Percentiles rank a stretch among this genome's conserved stretches.
phyloP scores from a whole-genome alignment of 2,888 invertebrate species.

The Watsonalla cultraria region DNA sequence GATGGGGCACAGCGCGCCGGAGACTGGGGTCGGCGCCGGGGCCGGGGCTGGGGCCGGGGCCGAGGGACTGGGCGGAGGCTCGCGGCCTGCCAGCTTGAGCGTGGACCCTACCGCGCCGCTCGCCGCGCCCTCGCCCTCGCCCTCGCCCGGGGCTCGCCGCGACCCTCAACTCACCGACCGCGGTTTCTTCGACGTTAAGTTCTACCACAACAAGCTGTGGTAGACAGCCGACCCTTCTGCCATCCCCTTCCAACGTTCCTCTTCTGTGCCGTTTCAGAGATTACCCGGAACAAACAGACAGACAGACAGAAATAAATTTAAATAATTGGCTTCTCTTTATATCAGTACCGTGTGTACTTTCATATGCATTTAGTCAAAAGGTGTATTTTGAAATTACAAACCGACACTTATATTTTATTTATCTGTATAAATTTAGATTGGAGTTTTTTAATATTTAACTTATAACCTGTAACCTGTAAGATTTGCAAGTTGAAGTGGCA shows the following conservation, averaged over 20 bases:
- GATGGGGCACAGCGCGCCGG: slow-evolving; percentile 3
- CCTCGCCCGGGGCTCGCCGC: slow-evolving; percentile 26
- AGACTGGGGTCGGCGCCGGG: slow-evolving; percentile 6
- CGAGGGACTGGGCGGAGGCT: slow-evolving; percentile 15
- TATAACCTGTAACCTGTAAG: no score
- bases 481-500: no score
- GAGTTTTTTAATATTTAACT: no score
- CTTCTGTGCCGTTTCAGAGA: neutral
- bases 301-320: no score
- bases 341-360: no score
- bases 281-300: no score
- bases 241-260: neutral
- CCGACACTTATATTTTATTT: no score
- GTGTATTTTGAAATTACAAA: no score
- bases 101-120: slow-evolving; percentile 18
- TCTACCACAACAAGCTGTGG: slow-evolving; percentile 88
- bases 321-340: no score
- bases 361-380: no score
- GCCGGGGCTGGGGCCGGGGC: slow-evolving; percentile 5
- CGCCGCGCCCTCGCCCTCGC: neutral
- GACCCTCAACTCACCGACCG: slow-evolving; percentile 78
- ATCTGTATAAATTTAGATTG: no score
- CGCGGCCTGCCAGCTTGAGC: slow-evolving; percentile 31
- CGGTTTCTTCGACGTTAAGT: slow-evolving; percentile 86
- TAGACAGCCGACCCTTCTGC: slow-evolving; percentile 43